These are phyloP conservation scores for Aeoliscus strigatus DNA, from an alignment of 2,797 vertebrate genomes.

Conservation along the genomic window DNA sequence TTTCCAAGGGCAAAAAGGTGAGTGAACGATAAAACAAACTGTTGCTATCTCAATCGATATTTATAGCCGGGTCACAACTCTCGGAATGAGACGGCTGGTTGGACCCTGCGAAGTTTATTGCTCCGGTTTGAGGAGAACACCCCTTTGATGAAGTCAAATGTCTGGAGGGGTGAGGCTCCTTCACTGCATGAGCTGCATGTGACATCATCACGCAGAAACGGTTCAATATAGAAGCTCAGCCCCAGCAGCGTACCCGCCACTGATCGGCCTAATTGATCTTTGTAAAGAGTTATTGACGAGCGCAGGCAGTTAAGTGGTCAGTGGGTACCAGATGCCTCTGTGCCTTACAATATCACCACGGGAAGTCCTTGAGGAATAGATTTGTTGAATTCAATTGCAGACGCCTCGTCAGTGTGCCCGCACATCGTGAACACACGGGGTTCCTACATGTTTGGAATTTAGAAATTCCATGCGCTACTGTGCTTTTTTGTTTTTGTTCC, in stretches of 20 bases:
- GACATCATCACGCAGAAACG: conserved; percentile 53
- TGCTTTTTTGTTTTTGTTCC: too few relatives aligned
- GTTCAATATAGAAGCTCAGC: conserved; percentile 49
- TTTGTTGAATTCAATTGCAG: conserved; percentile 19
- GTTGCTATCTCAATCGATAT: conserved; percentile 43
- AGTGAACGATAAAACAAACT: conserved; percentile 40
- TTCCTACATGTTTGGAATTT: too few relatives aligned
- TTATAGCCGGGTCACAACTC: conserved; percentile 29
- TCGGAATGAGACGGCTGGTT: conserved; percentile 28
- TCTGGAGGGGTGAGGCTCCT: conserved; percentile 36
- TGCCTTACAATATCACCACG: conserved; percentile 7
- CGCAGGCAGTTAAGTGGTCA: conserved; percentile 56
- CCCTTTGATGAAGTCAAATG: conserved; percentile 57
- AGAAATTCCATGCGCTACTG: too few relatives aligned
- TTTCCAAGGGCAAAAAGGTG: conserved; percentile 50
- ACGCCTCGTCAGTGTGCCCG: conserved; percentile 2
- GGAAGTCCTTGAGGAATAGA: conserved; percentile 24
- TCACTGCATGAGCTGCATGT: conserved; percentile 25
- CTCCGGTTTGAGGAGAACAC: conserved; percentile 38
- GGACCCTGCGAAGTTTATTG: conserved; percentile 35
- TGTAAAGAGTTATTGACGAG: conserved; percentile 67
- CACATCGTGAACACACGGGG: too few relatives aligned
- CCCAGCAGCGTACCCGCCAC: conserved; percentile 38
- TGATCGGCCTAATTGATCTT: conserved; percentile 63
- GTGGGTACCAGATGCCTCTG: conserved; percentile 36